Base-by-base conservation (phyloP, 2,113 vertebrate species). In the Xenopus borealis region DNA sequence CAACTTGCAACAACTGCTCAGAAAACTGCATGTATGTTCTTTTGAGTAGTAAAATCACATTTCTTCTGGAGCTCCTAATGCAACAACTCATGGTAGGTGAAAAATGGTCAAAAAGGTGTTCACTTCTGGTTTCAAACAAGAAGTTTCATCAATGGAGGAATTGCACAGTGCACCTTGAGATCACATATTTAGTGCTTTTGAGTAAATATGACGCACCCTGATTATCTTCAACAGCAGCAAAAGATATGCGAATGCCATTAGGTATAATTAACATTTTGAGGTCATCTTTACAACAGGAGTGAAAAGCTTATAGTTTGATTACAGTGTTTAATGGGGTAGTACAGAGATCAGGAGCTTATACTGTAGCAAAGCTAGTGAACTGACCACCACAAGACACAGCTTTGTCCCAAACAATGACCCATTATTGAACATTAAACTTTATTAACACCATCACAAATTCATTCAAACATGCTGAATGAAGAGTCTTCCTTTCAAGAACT, bases 1-100 rank as follows among this genome's bases (percentile, higher is more conserved):
- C 95, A 83, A 85, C 95, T 66, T 99, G 97, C 85, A 92, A 65
- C 80, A 89, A 85, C 81, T 98, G 97, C 64, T 62, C 85, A 30
- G 88, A 91, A 85, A 99, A 97, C 88, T 97, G 95, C 85, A 88
- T 86, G 63, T 94, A 98, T 57, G 89, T 98, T 81, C 92, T 99
- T 72, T 94, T 96, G 62, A 98, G 95, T 86, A 99, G 95, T 89
- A 98, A 95, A 90, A 96, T 99, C 75, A 93, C 91, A 55, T 92
- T 95, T 78, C 90, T 99, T 62, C 91, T 95, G 89, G 97, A 99
- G 86, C 85, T 99, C 78, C 87, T 99, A 76, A 90, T 95, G 69
- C 95, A 99, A 72, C 96, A 99, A 82, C 86, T 99, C 71, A 94
- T 73, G 84, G 97, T 98, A 94, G 7, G 94, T 87, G 14, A 16